Evolutionary conservation across 1,140 invertebrate species (phyloP), one percentile per base, ranked within the genome.

Genomic region (Nylanderia fulva): DNA sequence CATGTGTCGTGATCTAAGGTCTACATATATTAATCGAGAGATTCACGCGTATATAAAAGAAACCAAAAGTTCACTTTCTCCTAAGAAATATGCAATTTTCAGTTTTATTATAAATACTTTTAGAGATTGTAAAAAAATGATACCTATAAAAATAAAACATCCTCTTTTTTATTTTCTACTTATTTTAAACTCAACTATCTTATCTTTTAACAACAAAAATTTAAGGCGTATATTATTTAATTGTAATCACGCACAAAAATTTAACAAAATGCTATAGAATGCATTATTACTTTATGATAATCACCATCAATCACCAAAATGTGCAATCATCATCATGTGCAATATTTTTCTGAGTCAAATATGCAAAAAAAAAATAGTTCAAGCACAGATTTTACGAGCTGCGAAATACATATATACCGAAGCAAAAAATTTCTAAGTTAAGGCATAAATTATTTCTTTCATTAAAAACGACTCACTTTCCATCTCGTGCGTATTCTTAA

Each of bases 391-490:
- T 58, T 7, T 13, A 39, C 1, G 18, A 54, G 21, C 29, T 24
- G 8, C 36, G 11, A 71, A 71, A 58, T 5, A 48, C 5, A 15
- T 48, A 48, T 60, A 45, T 58, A 39, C 18, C 18, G 4, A 33
- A 21, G 29, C n/a, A 52, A 18, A 1, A 71, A 27, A 72, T 80
- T 58, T 29, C 27, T 18, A 82, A 72, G 52, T 58, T 42, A 71
- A 24, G 29, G 39, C 64, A 82, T 82, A 72, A 82, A 82, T 82
- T 71, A 82, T 82, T 82, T 82, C 54, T 82, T 71, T 71, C 77
- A 82, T 82, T 72, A 82, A 82, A 68, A 72, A 36, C 1, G 29
- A 52, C 45, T 82, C 52, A 42, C 52, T 82, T 58, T 36, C 36
- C 13, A 58, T 29, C 13, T 24, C 18, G 66, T 82, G 77, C 77